Evolutionary conservation across 1,140 invertebrate species (phyloP).

Genomic region (Diploscapter pachys): DNA sequence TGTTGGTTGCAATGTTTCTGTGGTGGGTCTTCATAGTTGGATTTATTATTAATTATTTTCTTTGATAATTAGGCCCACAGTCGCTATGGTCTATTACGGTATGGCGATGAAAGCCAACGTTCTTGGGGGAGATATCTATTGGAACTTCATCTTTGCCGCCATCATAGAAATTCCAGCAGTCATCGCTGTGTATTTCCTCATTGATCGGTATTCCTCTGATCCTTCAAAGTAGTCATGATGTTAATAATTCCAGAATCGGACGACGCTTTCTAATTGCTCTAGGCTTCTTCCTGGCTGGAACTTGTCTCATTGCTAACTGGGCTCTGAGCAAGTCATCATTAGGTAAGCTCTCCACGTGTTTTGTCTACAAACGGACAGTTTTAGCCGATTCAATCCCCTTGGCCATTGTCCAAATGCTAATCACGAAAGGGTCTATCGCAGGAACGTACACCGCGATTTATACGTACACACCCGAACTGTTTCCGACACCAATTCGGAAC

Average conservation of each 20-base stretch:
- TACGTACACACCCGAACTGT: constrained; percentile 61
- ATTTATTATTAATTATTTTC: background rate
- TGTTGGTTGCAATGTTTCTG: constrained; percentile 23
- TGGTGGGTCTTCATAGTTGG: constrained; percentile 38
- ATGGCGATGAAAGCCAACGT: constrained; percentile 54
- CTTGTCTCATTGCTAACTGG: constrained; percentile 14
- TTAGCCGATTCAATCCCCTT: constrained; percentile 4
- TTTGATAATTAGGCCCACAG: background rate
- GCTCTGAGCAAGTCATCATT: constrained; percentile 2
- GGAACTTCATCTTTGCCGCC: constrained; percentile 53
- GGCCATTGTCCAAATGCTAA: constrained; percentile 52
- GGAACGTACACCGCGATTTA: constrained; percentile 50
- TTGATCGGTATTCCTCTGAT: constrained; percentile 5
- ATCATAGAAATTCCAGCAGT: constrained; percentile 55
- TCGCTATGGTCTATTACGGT: constrained; percentile 59
- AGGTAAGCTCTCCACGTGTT: no score
- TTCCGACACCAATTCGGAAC: constrained; percentile 63
- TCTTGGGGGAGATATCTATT: constrained; percentile 54
- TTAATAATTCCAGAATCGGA: constrained; percentile 2
- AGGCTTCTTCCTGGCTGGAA: constrained; percentile 13
- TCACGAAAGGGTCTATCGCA: constrained; percentile 54
- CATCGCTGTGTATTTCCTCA: constrained; percentile 37
- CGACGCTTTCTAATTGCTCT: constrained; percentile 6
- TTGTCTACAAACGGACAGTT: background rate
- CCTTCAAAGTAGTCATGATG: background rate